Percentiles rank a stretch among this genome's conserved stretches.
These are phyloP conservation scores for Drosophila elegans DNA, from an alignment of 1,140 invertebrate genomes.

Conservation along the genomic window DNA sequence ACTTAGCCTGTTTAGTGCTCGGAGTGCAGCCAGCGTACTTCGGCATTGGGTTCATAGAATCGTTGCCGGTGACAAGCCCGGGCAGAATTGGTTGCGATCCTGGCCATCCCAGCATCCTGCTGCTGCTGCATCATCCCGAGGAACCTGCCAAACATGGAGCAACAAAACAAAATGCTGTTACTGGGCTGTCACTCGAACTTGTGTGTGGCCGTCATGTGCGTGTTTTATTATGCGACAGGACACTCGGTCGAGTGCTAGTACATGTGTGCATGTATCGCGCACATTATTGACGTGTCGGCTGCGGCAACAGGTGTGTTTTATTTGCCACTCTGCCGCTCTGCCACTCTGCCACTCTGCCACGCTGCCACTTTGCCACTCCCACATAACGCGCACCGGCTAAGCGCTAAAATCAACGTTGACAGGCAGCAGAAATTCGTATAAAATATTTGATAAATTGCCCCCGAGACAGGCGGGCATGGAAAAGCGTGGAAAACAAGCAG, in stretches of 20 bases:
- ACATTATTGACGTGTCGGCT: conserved; percentile 49
- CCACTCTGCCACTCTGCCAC: conserved; percentile 15
- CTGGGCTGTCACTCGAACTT: neutral
- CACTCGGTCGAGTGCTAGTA: conserved; percentile 2
- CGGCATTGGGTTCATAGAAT: conserved; percentile 44
- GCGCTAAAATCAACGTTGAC: conserved; percentile 78
- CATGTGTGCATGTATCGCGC: neutral
- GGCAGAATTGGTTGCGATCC: conserved; percentile 33
- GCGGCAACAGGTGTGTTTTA: conserved; percentile 77
- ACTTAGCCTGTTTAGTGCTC: conserved; percentile 29
- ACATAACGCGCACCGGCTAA: conserved; percentile 31
- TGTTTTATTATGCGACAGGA: conserved; percentile 27
- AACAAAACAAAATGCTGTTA: neutral
- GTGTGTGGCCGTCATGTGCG: neutral
- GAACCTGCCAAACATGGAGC: neutral
- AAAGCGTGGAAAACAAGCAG: conserved; percentile 1
- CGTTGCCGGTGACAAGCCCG: conserved; percentile 35
- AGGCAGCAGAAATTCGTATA: conserved; percentile 65
- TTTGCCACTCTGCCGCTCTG: conserved; percentile 37
- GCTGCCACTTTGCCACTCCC: conserved; percentile 16
- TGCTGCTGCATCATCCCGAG: conserved; percentile 8
- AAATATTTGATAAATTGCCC: conserved; percentile 76
- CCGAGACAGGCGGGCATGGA: conserved; percentile 1
- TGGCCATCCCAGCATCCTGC: conserved; percentile 7
- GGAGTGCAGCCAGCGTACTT: conserved; percentile 42